Conservation (phyloP, 2,888 invertebrate genomes). For the Leptinotarsa tumamoca region DNA sequence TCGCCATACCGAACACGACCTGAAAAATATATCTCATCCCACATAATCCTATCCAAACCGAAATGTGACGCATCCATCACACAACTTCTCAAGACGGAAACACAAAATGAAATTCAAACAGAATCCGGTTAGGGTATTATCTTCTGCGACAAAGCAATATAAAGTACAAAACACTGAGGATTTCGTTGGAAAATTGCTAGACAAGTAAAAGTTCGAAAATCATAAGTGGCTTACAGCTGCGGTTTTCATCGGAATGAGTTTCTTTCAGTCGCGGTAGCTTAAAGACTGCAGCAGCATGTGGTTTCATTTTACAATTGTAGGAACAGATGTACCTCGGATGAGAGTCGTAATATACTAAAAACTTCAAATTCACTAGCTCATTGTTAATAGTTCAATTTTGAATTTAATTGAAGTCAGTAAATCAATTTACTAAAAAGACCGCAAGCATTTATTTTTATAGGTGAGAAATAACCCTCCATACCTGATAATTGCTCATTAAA, state of each 20-base stretch:
- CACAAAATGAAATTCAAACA: neutral
- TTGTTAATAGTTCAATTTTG: neutral
- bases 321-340: neutral
- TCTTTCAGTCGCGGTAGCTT: neutral
- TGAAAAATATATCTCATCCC: neutral
- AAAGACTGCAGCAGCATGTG: constrained; percentile 7
- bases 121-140: constrained; percentile 6
- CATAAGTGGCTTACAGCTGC: constrained; percentile 16
- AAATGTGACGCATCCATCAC: neutral
- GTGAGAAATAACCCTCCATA: no score
- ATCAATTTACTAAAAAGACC: no score
- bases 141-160: constrained; percentile 11
- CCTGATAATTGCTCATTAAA: no score
- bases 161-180: neutral
- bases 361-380: neutral
- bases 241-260: neutral
- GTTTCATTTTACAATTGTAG: neutral
- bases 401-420: neutral
- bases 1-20: neutral
- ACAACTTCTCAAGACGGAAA: neutral
- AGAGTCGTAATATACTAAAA: neutral
- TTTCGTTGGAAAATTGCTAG: neutral
- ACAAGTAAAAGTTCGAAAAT: constrained; percentile 8
- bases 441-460: no score
- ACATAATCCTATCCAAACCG: neutral